Conservation (phyloP, 2,888 invertebrate genomes). For the Bedellia somnulentella region DNA sequence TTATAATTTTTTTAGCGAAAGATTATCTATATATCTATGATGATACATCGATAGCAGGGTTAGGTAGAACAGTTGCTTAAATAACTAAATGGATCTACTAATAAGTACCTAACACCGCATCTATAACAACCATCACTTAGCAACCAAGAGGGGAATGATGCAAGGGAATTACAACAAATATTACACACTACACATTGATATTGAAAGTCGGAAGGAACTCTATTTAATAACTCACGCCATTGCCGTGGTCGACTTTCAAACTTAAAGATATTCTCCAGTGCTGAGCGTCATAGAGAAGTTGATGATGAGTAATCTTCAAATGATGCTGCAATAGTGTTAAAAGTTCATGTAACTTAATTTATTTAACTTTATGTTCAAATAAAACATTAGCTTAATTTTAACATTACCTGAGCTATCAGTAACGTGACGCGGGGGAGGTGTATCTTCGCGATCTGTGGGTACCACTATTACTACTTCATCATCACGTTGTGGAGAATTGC, state of each 20-base stretch:
- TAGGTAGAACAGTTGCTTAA: neutral
- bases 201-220: constrained; percentile 3
- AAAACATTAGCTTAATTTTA: too few species aligned
- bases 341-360: neutral
- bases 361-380: too few species aligned
- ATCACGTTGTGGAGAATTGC: constrained; percentile 36
- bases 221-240: constrained; percentile 33
- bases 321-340: constrained; percentile 68
- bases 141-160: constrained; percentile 1
- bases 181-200: constrained; percentile 53
- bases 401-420: constrained; percentile 67
- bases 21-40: too few species aligned
- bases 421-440: constrained; percentile 55
- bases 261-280: constrained; percentile 50
- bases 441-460: constrained; percentile 48
- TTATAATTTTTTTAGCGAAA: too few species aligned
- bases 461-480: constrained; percentile 52
- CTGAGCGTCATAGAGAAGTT: constrained; percentile 67
- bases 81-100: too few species aligned
- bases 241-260: constrained; percentile 44
- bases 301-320: constrained; percentile 73
- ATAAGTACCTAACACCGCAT: neutral
- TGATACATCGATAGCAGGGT: too few species aligned
- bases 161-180: constrained; percentile 14
- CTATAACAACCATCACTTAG: neutral